Evolutionary conservation across 2,888 invertebrate genomes (phyloP), one percentile per base, ranked within the genome.

Genomic region (Coelopa pilipes): DNA sequence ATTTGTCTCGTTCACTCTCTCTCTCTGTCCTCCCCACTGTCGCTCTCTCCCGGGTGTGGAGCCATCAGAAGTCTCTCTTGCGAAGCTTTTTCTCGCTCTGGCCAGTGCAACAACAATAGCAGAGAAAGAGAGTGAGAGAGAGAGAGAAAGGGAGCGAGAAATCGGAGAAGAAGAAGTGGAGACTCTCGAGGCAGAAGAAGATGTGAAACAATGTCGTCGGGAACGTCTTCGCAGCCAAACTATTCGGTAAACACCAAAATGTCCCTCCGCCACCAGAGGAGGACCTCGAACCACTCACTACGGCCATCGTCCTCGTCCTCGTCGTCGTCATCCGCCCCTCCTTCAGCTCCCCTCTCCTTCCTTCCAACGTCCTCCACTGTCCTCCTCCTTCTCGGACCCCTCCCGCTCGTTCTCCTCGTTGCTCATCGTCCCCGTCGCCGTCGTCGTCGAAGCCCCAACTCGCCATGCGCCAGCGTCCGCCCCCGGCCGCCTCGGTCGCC

Each of bases 41-140:
- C 15, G 19, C 60, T 68, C 45, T 50, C 67, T 53, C 67, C 53
- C 21, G 57, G 21, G 19, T 59, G 57, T 12, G 10, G 45, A n/a
- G 15, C 34, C 59, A 17, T 15, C 15, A 13, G 9, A 49, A 60
- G 47, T 49, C n/a, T 47, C 21, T 34, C 65, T 81, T 81, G 82
- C 83, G 80, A 83, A 82, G 82, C 82, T 82, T 82, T 46, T 75
- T 34, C 13, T 19, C 15, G 47, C 21, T 21, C 13, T n/a, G 82
- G 81, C 82, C 79, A 82, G 82, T 63, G 50, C 60, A 60, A 60
- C 47, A 70, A 47, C 47, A 60, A 60, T 34, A 34, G 34, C 34
- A 34, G 7, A 4, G 34, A 47, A 34, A 21, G 13, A 68, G 55
- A 13, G 13, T 12, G n/a, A 34, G 7, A 4, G 34, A 47, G n/a